Evolutionary conservation across 2,888 invertebrate species (phyloP).

Genomic region (Plutella xylostella): DNA sequence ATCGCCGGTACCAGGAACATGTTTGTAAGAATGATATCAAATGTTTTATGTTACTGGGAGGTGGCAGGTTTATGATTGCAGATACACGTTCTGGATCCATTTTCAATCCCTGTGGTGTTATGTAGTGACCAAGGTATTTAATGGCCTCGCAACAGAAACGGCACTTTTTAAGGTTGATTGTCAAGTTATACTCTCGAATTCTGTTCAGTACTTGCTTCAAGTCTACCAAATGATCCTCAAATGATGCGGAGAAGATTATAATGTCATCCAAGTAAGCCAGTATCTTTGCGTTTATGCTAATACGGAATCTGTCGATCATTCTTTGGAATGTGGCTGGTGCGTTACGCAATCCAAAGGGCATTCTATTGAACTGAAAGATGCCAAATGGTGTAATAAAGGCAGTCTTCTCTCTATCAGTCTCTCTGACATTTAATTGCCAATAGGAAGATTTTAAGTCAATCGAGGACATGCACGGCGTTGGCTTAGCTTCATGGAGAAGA

Average conservation of each 20-base stretch:
- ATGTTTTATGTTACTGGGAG: too few species aligned
- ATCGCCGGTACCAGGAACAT: conserved; percentile 23
- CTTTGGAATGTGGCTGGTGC: conserved; percentile 29
- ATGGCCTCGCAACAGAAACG: conserved; percentile 12
- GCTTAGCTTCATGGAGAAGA: conserved; percentile 24
- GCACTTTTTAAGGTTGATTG: conserved; percentile 25
- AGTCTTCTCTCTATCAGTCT: conserved; percentile 26
- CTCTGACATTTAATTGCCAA: conserved; percentile 22
- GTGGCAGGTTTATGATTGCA: too few species aligned
- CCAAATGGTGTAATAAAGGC: conserved; percentile 30
- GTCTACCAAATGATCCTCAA: conserved; percentile 21
- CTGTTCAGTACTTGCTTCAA: conserved; percentile 20
- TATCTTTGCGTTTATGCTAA: conserved; percentile 16
- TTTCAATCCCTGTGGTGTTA: too few species aligned
- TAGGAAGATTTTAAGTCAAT: conserved; percentile 23
- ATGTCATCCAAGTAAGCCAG: conserved; percentile 29
- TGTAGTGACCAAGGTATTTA: too few species aligned
- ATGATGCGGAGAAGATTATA: conserved; percentile 20
- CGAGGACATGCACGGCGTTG: conserved; percentile 21
- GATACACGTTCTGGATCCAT: too few species aligned
- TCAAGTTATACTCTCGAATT: conserved; percentile 21
- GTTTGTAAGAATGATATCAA: too few species aligned
- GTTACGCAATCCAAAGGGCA: conserved; percentile 30
- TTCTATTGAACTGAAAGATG: conserved; percentile 25
- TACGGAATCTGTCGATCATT: conserved; percentile 24